phyloP scores from a whole-genome alignment of 1,140 invertebrate species.

The Pseudomyrmex cubaensis region DNA sequence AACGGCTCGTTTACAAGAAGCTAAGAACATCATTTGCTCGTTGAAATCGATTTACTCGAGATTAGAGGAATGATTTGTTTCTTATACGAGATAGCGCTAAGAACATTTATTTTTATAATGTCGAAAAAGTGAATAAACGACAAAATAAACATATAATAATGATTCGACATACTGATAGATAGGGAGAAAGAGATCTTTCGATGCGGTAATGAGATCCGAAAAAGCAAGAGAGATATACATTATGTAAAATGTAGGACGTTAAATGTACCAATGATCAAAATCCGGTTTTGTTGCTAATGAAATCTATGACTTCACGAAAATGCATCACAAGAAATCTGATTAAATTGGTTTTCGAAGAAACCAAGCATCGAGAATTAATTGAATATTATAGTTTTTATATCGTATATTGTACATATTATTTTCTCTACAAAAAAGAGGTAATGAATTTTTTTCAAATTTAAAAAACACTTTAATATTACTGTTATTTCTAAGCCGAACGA shows the following conservation, averaged over 20 bases:
- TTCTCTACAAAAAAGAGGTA: neutral
- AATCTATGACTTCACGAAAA: neutral
- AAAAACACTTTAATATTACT: neutral
- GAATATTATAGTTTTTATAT: neutral
- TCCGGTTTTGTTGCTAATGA: constrained; percentile 18
- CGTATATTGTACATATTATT: neutral
- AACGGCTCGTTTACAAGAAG: neutral
- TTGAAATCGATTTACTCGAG: constrained; percentile 63
- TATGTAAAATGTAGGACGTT: neutral
- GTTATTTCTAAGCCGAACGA: neutral
- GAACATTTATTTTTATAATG: constrained; percentile 57
- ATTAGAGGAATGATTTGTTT: constrained; percentile 58
- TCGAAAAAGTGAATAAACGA: constrained; percentile 28
- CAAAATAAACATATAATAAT: constrained; percentile 55
- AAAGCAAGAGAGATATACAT: constrained; percentile 5
- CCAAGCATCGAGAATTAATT: neutral
- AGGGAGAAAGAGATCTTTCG: neutral
- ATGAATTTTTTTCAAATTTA: neutral
- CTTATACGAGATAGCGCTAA: constrained; percentile 35
- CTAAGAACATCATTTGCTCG: constrained; percentile 14
- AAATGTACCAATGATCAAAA: neutral
- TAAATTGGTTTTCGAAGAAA: neutral
- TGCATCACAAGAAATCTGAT: neutral
- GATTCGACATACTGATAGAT: constrained; percentile 38
- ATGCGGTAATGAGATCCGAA: constrained; percentile 20